Base-by-base conservation (phyloP, 2,113 vertebrate genomes). In the Bostrychus sinensis region DNA sequence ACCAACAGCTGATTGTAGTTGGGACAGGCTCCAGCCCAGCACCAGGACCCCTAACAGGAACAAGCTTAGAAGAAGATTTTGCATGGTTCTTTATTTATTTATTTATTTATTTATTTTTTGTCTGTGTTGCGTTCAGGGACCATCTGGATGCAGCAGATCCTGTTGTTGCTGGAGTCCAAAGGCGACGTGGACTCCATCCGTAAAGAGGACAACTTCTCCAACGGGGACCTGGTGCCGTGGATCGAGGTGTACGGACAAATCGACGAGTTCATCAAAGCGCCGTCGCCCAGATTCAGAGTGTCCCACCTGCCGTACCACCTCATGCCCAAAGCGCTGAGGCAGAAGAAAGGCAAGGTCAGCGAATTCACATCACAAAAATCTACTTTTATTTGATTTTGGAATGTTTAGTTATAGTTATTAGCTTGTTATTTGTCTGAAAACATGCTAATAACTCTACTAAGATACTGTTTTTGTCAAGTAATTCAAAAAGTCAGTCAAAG, bases 111-210 rank as follows among this genome's bases (percentile, higher is more conserved):
- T 39, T 12, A 14, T 14, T 2, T 38, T 1, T 36, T 22, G 25
- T 23, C 54, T 61, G 34, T 25, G 72, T 9, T 61, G 42, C 54
- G 48, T 61, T 23, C 73, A 91, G 88, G 90, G 1, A 90, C 88
- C 7, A 83, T 87, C 53, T 91, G 87, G 87, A 77, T 91, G 82
- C 88, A 88, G 67, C 87, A 91, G 69, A 89, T 91, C 54, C 60
- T 91, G 16, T 64, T 65, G 63, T 74, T 89, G 28, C 79, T 89
- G 0, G 66, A 86, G 54, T 71, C 72, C 0, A 77, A 84, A 28
- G 88, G 87, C 1, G 81, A 89, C 7, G 10, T 72, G 43, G 54
- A 25, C 0, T 62, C 56, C 26, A 41, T 68, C 58, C 32, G 30
- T 16, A 13, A 32, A 13, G 36, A 20, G 23, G 28, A 42, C 39